Conservation (phyloP, 2,797 vertebrate species). For the Gambelia wislizenii region DNA sequence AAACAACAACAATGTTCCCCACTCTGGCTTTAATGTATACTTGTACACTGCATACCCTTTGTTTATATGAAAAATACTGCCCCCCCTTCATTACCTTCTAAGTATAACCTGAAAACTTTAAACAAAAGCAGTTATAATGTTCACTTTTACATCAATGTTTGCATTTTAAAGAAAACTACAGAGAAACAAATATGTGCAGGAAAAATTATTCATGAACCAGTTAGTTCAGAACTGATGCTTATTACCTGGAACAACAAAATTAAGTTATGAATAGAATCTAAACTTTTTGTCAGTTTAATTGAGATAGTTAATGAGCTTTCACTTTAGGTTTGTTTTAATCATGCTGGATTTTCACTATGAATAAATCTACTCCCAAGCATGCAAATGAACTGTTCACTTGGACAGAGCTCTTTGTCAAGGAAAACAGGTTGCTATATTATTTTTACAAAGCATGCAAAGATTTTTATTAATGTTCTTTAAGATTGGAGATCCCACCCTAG, state of each 20-base stretch:
- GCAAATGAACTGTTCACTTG: not conserved
- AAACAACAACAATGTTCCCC: no score
- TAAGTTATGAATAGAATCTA: not conserved
- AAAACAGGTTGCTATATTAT: not conserved
- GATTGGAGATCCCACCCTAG: not conserved
- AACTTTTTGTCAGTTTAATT: not conserved
- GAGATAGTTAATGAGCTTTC: not conserved
- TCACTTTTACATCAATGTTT: not conserved
- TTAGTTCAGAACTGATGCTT: not conserved
- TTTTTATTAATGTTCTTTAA: not conserved
- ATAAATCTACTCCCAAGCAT: not conserved
- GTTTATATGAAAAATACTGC: not conserved
- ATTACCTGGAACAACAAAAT: not conserved
- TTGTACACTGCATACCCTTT: not conserved
- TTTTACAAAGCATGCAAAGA: not conserved
- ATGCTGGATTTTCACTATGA: not conserved
- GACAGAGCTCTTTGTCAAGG: not conserved
- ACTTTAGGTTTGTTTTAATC: not conserved
- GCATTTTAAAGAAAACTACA: not conserved
- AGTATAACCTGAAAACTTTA: not conserved
- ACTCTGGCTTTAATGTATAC: not conserved
- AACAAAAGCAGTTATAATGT: not conserved
- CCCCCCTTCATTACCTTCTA: not conserved
- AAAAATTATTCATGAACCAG: not conserved
- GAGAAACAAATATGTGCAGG: not conserved